Conservation (phyloP, 64 coral and sea anemone genomes). For the Pocillopora damicornis region DNA sequence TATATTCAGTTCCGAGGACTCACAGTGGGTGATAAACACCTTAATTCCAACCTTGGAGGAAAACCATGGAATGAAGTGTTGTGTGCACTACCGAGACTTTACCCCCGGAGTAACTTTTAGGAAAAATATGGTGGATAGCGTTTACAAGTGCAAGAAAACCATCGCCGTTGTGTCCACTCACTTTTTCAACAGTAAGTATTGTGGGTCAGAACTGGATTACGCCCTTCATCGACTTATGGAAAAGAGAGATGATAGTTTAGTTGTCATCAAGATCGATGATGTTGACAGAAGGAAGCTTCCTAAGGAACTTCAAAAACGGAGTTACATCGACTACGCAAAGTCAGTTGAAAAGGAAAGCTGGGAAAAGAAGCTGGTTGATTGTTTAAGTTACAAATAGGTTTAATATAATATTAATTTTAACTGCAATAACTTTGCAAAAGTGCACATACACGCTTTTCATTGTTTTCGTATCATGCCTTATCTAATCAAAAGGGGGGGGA, state of each 20-base stretch:
- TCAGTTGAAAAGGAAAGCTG: background rate
- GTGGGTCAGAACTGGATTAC: background rate
- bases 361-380: background rate
- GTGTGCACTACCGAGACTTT: background rate
- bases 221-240: background rate
- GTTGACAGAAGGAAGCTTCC: background rate
- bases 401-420: no score
- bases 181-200: background rate
- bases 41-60: background rate
- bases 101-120: background rate
- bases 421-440: no score
- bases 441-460: no score
- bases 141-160: background rate
- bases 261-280: background rate
- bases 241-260: background rate
- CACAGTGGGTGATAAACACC: background rate
- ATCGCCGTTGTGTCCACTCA: background rate
- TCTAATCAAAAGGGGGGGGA: no score
- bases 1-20: background rate
- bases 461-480: no score
- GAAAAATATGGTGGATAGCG: background rate
- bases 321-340: background rate
- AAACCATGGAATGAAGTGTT: background rate
- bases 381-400: background rate
- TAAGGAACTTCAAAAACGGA: background rate